Conservation (phyloP, 2,113 vertebrate species). For the Amphiprion ocellaris region DNA sequence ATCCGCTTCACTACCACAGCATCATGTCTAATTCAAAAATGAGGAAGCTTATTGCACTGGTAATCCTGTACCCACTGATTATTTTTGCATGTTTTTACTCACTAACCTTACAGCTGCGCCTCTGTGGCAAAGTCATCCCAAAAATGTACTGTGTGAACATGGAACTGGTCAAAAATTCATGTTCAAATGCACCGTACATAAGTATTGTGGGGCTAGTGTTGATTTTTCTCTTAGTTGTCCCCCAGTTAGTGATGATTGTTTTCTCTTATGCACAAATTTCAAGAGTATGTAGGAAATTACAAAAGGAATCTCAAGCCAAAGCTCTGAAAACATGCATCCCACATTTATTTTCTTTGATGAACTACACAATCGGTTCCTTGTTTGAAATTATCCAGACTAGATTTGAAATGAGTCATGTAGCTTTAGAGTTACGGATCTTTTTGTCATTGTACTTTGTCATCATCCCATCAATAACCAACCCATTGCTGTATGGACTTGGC, state of each 20-base stretch:
- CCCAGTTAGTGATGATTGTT: conserved; percentile 53
- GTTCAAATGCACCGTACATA: conserved; percentile 21
- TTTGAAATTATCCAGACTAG: conserved; percentile 64
- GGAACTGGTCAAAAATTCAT: conserved; percentile 71
- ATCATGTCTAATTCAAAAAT: conserved; percentile 61
- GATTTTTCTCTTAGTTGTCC: conserved; percentile 13
- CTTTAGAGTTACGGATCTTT: conserved; percentile 39
- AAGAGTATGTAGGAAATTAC: conserved; percentile 52
- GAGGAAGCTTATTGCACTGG: conserved; percentile 38
- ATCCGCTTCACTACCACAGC: conserved; percentile 68
- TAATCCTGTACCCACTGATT: conserved; percentile 41
- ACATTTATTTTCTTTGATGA: conserved; percentile 77
- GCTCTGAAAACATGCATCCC: conserved; percentile 81
- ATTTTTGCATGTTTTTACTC: conserved; percentile 46
- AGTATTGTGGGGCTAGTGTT: conserved; percentile 43
- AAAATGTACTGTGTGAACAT: conserved; percentile 76
- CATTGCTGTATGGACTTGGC: conserved; percentile 71
- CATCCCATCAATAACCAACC: conserved; percentile 60
- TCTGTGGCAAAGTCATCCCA: conserved; percentile 53
- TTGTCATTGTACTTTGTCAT: conserved; percentile 68
- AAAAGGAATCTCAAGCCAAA: conserved; percentile 53
- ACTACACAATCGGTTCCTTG: conserved; percentile 39
- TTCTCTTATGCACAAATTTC: conserved; percentile 77
- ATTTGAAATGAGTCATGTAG: conserved; percentile 52
- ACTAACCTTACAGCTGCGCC: conserved; percentile 41